A percentile compares a stretch with the other conserved stretches of the same genome.
Conservation (phyloP, 2,888 invertebrate species). For the Zhuqinia jingwanae region DNA sequence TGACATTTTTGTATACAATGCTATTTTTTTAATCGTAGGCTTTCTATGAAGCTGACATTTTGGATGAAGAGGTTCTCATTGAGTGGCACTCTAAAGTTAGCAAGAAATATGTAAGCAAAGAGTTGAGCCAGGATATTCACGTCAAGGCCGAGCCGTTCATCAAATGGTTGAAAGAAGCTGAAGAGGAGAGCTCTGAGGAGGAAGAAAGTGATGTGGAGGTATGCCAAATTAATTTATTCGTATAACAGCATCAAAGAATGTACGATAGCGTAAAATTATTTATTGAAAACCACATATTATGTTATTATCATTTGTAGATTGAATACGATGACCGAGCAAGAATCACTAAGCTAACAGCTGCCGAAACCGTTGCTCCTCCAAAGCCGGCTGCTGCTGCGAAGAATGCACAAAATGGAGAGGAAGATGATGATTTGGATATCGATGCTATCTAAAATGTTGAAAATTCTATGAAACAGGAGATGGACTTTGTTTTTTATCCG, state of each 20-base stretch:
- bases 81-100: slow-evolving; percentile 98
- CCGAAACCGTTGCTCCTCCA: slow-evolving; percentile 81
- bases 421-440: slow-evolving; percentile 93
- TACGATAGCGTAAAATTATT: no score
- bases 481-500: slow-evolving; percentile 10
- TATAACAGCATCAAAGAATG: no score
- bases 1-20: neutral
- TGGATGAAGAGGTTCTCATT: slow-evolving; percentile 95
- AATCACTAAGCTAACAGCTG: slow-evolving; percentile 87
- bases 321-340: slow-evolving; percentile 94
- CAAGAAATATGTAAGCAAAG: slow-evolving; percentile 96
- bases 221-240: slow-evolving; percentile 54
- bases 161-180: slow-evolving; percentile 98
- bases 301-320: slow-evolving; percentile 84
- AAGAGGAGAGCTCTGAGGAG: slow-evolving; percentile 91
- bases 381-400: slow-evolving; percentile 55
- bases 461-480: slow-evolving; percentile 16
- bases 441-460: slow-evolving; percentile 91
- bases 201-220: slow-evolving; percentile 87
- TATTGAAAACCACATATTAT: no score
- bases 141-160: slow-evolving; percentile 96
- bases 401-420: slow-evolving; percentile 83
- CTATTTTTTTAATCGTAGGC: slow-evolving; percentile 82
- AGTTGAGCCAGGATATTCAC: slow-evolving; percentile 94
- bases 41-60: slow-evolving; percentile 96